Evolutionary conservation across 2,888 invertebrate genomes (phyloP), one percentile per base, ranked within the genome.

Genomic region (Calliscelio sp.): DNA sequence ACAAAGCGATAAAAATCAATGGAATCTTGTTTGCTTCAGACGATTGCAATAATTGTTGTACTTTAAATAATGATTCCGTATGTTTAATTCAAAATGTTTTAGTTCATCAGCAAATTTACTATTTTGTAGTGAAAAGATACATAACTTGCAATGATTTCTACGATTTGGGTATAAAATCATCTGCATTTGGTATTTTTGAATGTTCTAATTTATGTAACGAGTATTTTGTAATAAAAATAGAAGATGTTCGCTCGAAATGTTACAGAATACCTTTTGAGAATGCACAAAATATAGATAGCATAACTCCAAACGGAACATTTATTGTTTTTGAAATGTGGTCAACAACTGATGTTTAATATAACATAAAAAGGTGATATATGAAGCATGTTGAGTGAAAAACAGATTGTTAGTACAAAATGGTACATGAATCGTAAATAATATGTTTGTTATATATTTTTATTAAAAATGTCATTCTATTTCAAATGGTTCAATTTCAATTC

Each of bases 51-150:
- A 68, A 61, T 51, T 74, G 73, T 1, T 65, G 65, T 20, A 46
- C 59, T 22, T 20, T 81, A 22, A 11, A 20, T 2, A 25, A 74
- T 59, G 25, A 20, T 2, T 7, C 7, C 0, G 57, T 80, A 10
- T 55, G 73, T 28, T 35, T 80, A 3, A 38, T 80, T 57, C 1
- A 66, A 49, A 80, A 80, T 41, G 59, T 80, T 20, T 2, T 73
- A 6, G 1, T 32, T 7, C 11, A 1, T 14, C 20, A 32, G 11
- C 16, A 28, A 8, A 20, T 14, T 5, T 1, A 11, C 14, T 49
- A 32, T n/a, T 20, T 32, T 10, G n/a, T 66, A 11, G 66, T 66
- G 11, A 46, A 49, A 49, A 18, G 5, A 32, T 66, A 49, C 49
- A 11, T 32, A 28, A 32, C 10, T 0, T 1, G 16, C 1, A 20